These are phyloP conservation scores for Drosophila rubida DNA, from an alignment of 2,888 invertebrate genomes.

Conservation along the genomic window DNA sequence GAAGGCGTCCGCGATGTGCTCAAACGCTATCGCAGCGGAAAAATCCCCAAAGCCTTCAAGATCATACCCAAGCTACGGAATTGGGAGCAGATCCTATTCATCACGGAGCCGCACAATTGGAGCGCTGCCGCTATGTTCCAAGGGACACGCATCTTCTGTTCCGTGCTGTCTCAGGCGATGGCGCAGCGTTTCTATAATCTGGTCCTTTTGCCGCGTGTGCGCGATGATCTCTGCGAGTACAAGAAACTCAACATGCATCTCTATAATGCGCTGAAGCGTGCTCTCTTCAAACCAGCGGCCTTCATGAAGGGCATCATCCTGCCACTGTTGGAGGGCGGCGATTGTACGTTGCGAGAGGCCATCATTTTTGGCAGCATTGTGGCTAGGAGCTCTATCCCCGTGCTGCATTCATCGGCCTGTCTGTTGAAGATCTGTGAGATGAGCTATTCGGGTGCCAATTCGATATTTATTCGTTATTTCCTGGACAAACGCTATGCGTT, in stretches of 20 bases:
- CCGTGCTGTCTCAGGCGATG: slow-evolving; percentile 97
- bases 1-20: slow-evolving; percentile 95
- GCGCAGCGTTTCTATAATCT: slow-evolving; percentile 97
- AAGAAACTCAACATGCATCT: slow-evolving; percentile 98
- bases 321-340: slow-evolving; percentile 93
- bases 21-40: slow-evolving; percentile 95
- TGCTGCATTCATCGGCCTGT: slow-evolving; percentile 97
- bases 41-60: slow-evolving; percentile 99
- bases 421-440: slow-evolving; percentile 98
- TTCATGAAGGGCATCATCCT: slow-evolving; percentile 97
- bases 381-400: slow-evolving; percentile 95
- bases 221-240: slow-evolving; percentile 98
- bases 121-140: slow-evolving; percentile 99
- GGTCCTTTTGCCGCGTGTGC: slow-evolving; percentile 95
- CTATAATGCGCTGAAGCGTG: slow-evolving; percentile 96
- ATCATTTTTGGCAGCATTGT: slow-evolving; percentile 97
- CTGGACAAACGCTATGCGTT: slow-evolving; percentile 99
- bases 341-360: slow-evolving; percentile 97
- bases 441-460: slow-evolving; percentile 98
- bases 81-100: slow-evolving; percentile 96
- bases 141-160: slow-evolving; percentile 94
- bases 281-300: slow-evolving; percentile 98
- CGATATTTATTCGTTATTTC: slow-evolving; percentile 96
- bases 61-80: slow-evolving; percentile 95
- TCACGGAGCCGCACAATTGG: slow-evolving; percentile 97